Conservation (phyloP, 2,797 vertebrate species). For the Sebastes miniatus region DNA sequence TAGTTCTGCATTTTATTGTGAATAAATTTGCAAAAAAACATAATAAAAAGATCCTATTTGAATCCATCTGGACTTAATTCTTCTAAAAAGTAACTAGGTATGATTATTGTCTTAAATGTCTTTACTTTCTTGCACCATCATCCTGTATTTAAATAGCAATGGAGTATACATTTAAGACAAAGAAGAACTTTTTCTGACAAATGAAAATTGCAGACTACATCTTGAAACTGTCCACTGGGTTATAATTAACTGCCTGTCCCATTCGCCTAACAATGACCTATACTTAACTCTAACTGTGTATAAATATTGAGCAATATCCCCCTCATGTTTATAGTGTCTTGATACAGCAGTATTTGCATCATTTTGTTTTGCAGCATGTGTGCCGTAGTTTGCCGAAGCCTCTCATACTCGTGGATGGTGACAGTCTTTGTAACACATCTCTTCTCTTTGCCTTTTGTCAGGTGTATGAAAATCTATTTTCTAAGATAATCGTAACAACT, state of each 20-base stretch:
- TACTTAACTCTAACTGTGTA: conserved; percentile 29
- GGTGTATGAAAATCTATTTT: not conserved
- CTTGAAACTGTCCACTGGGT: conserved; percentile 25
- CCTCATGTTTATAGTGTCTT: conserved; percentile 25
- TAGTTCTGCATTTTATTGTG: not conserved
- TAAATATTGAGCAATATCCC: conserved; percentile 50
- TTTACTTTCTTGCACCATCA: not conserved
- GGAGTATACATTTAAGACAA: conserved; percentile 25
- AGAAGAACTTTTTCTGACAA: conserved; percentile 28
- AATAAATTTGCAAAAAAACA: not conserved
- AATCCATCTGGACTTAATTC: conserved; percentile 14
- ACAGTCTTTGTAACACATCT: not conserved
- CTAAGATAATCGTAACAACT: not conserved
- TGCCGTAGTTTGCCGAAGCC: not conserved
- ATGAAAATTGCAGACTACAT: conserved; percentile 43
- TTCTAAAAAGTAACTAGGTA: not conserved
- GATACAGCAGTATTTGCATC: conserved; percentile 21
- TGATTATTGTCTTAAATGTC: not conserved
- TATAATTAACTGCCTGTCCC: conserved; percentile 53
- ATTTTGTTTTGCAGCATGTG: conserved; percentile 6
- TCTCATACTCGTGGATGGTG: not conserved
- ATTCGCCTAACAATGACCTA: conserved; percentile 42
- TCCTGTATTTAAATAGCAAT: conserved; percentile 27
- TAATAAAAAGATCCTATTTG: not conserved
- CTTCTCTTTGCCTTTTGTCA: not conserved